Evolutionary conservation across 2,888 invertebrate genomes (phyloP), one percentile per base, ranked within the genome.

Genomic region (Pemphredon lugubris): DNA sequence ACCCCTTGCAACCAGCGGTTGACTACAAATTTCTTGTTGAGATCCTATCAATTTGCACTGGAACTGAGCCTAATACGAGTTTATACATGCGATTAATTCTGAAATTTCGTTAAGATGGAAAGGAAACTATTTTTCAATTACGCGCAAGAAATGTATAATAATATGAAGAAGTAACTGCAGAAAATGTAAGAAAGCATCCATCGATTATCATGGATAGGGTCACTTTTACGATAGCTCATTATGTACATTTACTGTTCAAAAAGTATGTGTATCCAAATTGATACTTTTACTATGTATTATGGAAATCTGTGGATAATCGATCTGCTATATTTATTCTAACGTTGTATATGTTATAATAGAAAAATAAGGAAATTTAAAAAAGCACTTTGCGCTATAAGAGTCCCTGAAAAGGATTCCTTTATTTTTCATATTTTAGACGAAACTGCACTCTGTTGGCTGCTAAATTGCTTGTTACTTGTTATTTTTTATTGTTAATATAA

Each of bases 221-320:
- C n/a, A n/a, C n/a, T n/a, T n/a, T 23, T 54, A 6, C 14, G 2
- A 37, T 40, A 50, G 39, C 58, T 58, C 34, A 32, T 37, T 54
- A 59, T 39, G 48, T 67, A 50, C 26, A 67, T 30, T 65, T 67
- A 40, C 40, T 39, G n/a, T n/a, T n/a, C n/a, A n/a, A n/a, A n/a
- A n/a, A n/a, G n/a, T n/a, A n/a, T n/a, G n/a, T n/a, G n/a, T n/a
- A n/a, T n/a, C n/a, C n/a, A n/a, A n/a, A 69, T 58, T 23, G 16
- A 42, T 48, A 18, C 26, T 7, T 26, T 26, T 45, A 39, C 39
- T 66, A 39, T 45, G 54, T 44, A 65, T 44, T 6, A 34, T 47
- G 32, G 7, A 45, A 34, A 18, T 30, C 42, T 51, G 18, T 2
- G 7, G 42, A 48, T 42, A 42, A 54, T 39, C 13, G 13, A 11